A percentile compares a stretch with the other conserved stretches of the same genome.
Conservation (phyloP, 2,888 invertebrate genomes). For the Synergus japonicus region DNA sequence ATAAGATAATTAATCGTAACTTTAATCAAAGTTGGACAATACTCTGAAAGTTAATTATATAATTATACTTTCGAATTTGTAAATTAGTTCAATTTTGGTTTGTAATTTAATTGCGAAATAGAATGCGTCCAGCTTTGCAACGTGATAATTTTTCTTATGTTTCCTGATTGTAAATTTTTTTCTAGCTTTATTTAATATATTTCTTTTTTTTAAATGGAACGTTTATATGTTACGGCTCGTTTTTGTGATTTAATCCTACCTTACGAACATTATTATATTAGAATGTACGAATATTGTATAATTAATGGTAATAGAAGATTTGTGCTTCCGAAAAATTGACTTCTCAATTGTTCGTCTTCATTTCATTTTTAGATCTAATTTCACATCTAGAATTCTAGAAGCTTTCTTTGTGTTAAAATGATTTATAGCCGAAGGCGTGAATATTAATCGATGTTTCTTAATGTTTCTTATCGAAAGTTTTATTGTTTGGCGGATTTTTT, state of each 20-base stretch:
- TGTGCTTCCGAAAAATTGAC: constrained; percentile 28
- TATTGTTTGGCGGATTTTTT: neutral
- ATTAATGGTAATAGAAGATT: constrained; percentile 30
- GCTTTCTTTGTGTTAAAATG: neutral
- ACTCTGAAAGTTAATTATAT: neutral
- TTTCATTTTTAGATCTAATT: neutral
- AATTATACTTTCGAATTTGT: neutral
- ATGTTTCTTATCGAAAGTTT: neutral
- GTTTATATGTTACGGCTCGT: constrained; percentile 12
- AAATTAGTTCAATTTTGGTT: neutral
- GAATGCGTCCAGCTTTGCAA: neutral
- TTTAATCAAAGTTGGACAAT: neutral
- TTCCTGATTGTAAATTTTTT: constrained; percentile 35
- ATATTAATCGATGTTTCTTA: neutral
- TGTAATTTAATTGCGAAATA: constrained; percentile 4
- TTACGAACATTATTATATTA: constrained; percentile 31
- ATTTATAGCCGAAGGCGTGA: neutral
- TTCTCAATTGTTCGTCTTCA: neutral
- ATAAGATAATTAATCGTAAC: constrained; percentile 8
- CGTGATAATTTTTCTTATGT: constrained; percentile 7
- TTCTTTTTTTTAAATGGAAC: constrained; percentile 6
- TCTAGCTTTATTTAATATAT: constrained; percentile 29
- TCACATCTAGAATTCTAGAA: neutral
- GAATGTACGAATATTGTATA: constrained; percentile 29
- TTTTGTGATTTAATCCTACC: constrained; percentile 32